Evolutionary conservation across 37 sponge, comb jelly and placozoan genomes (phyloP), one percentile per base, ranked within the genome.

Genomic region (Spongilla lacustris): DNA sequence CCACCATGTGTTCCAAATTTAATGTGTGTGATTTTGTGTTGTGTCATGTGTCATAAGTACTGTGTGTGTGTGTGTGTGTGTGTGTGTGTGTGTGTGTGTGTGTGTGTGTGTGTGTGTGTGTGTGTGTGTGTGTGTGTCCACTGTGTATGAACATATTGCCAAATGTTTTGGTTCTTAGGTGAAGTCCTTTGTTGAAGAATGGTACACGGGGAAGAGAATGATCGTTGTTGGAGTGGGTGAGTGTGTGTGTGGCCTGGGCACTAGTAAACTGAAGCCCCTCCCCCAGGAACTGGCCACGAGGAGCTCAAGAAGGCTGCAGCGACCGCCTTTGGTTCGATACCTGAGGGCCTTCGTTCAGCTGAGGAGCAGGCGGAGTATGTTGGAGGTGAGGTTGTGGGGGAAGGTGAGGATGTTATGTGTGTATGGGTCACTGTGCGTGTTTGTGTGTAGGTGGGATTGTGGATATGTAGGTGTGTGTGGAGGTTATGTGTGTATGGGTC

Each of bases 211-310:
- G 12, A 80, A 81, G 25, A 81, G 78, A 30, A 90, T 75, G 66
- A 83, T 81, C 23, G 69, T 94, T 25, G 94, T 94, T 27, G 94
- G 94, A 76, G 74, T 94, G 24, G 94, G 94, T 94, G 67, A 81
- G 91, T 71, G 48, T 26, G 17, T 23, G 13, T n/a, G 17, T 79
- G 68, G 66, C 36, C 75, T 23, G 72, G 36, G n/a, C 38, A 33
- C 74, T 0, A 36, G 72, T 29, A 17, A 68, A 33, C 28, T 81
- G 26, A 11, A 27, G 35, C 33, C 36, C 14, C 30, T 81, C 23
- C 82, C 71, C 25, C 22, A 93, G 94, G 94, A 9, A 82, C 91
- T 28, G 48, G 80, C 25, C 94, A 94, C 30, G 81, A 83, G 28
- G 92, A 94, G 5, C 83, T 94, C 24, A 21, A 50, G 24, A 14